A percentile compares a stretch with the other conserved stretches of the same genome.
phyloP scores from a whole-genome alignment of 1,140 invertebrate species.

The Papilio helenus region DNA sequence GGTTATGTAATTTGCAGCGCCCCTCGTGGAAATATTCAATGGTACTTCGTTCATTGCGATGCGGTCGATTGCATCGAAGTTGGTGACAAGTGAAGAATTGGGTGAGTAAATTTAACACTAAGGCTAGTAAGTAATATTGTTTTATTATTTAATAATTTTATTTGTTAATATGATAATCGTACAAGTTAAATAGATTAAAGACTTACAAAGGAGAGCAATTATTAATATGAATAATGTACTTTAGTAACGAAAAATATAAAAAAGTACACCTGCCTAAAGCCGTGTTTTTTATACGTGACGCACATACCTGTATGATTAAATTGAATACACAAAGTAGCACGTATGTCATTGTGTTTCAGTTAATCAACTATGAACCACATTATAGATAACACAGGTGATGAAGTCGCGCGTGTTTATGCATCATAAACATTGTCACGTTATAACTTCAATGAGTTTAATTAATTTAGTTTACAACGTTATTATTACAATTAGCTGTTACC shows the following conservation, averaged over 20 bases:
- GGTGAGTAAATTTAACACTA: slow-evolving; percentile 84
- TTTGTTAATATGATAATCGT: too few species aligned
- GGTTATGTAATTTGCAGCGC: slow-evolving; percentile 80
- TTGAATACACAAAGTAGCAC: neutral
- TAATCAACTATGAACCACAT: neutral
- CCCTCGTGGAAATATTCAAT: slow-evolving; percentile 91
- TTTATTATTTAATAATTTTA: too few species aligned
- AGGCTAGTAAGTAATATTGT: too few species aligned
- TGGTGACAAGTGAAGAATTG: slow-evolving; percentile 89
- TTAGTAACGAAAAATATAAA: neutral
- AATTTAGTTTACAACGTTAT: neutral
- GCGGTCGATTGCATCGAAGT: slow-evolving; percentile 92
- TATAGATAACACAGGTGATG: neutral
- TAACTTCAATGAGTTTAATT: neutral
- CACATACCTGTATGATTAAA: neutral
- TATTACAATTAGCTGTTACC: too few species aligned
- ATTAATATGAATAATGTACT: neutral
- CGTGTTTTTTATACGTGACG: neutral
- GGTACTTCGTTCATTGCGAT: slow-evolving; percentile 93
- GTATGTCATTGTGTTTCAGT: neutral
- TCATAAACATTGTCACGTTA: neutral
- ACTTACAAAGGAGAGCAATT: neutral
- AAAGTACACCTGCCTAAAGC: neutral
- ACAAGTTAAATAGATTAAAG: too few species aligned
- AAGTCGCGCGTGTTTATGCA: neutral